phyloP scores from a whole-genome alignment of 37 sponge, comb jelly and placozoan genomes.

The Diacarnus erythraeanus region DNA sequence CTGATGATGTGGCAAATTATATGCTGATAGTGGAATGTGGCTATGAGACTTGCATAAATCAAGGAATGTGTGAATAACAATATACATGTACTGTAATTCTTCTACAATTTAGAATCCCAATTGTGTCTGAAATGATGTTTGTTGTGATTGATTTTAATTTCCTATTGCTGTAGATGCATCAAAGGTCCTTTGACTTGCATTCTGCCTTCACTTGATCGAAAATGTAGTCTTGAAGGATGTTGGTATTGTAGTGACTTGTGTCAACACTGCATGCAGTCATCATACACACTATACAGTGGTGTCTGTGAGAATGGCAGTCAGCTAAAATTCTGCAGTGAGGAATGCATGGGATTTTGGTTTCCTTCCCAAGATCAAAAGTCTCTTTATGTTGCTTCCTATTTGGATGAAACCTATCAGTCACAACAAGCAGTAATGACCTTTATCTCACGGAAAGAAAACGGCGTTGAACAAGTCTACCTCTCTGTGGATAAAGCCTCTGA shows the following conservation, averaged over 20 bases:
- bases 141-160: background rate
- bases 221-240: conserved; percentile 7
- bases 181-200: conserved; percentile 1
- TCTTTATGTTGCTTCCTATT: background rate
- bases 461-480: background rate
- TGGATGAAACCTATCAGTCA: conserved; percentile 2
- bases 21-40: no score
- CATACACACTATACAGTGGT: background rate
- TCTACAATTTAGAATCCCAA: no score
- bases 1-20: no score
- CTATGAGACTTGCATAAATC: no score
- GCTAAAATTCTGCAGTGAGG: conserved; percentile 8
- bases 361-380: background rate
- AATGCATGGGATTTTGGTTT: background rate
- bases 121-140: background rate
- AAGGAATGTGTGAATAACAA: no score
- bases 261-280: conserved; percentile 9
- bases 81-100: no score
- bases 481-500: background rate
- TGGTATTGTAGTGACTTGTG: conserved; percentile 23
- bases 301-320: background rate
- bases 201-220: conserved; percentile 10
- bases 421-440: background rate
- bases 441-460: background rate
- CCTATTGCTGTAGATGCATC: background rate